A percentile compares a stretch with the other conserved stretches of the same genome.
These are phyloP conservation scores for Tyrannus savana DNA, from an alignment of 2,113 vertebrate genomes.

Conservation along the genomic window DNA sequence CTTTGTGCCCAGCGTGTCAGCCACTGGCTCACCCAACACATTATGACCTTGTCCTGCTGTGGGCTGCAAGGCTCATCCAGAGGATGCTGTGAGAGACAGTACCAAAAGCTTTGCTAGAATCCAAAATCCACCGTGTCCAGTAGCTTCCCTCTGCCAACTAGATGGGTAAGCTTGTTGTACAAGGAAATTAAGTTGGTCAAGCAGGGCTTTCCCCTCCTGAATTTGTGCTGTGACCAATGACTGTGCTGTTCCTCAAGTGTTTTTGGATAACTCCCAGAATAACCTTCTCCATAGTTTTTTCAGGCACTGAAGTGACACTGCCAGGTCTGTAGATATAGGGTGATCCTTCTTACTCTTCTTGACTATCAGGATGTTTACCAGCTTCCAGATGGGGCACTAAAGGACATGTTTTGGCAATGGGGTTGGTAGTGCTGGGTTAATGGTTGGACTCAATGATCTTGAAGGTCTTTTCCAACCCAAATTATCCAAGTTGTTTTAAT, in stretches of 20 bases:
- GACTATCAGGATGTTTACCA: not conserved
- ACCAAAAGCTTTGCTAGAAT: not conserved
- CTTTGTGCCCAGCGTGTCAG: accelerated
- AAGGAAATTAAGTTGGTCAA: not conserved
- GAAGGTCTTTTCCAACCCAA: not conserved
- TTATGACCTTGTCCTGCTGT: not conserved
- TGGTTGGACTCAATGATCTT: not conserved
- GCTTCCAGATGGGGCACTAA: not conserved
- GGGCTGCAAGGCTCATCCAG: not conserved
- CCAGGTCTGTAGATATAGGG: not conserved
- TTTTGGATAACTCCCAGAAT: not conserved
- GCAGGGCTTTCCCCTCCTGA: not conserved
- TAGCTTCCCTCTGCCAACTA: not conserved
- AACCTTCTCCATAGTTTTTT: not conserved
- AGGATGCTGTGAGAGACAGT: not conserved
- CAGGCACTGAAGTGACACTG: not conserved
- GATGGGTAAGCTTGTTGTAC: not conserved
- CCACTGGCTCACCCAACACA: not conserved
- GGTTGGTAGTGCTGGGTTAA: not conserved
- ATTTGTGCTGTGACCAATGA: not conserved
- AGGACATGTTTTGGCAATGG: accelerated
- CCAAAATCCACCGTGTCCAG: not conserved
- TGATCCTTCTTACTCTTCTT: not conserved
- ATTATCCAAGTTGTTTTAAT: not conserved
- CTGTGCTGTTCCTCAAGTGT: not conserved